Evolutionary conservation across 2,888 invertebrate genomes (phyloP).

Genomic region (Drosophila robusta): DNA sequence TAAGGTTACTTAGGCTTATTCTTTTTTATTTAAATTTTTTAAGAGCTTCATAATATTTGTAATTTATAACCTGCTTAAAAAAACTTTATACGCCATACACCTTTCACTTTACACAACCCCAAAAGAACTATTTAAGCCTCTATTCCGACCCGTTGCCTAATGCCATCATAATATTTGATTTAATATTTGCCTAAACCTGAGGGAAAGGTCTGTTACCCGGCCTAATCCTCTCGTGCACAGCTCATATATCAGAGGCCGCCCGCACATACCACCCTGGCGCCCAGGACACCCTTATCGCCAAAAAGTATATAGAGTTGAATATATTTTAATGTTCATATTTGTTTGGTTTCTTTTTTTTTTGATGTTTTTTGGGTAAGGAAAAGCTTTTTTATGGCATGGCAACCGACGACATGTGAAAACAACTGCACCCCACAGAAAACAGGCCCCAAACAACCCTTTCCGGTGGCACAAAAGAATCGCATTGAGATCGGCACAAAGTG

Average conservation of each 20-base stretch:
- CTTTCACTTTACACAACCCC: neutral
- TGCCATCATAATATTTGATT: constrained; percentile 10
- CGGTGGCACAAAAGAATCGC: constrained; percentile 14
- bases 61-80: no score
- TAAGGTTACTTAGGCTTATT: no score
- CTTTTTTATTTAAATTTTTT: no score
- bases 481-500: constrained; percentile 37
- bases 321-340: constrained; percentile 41
- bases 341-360: neutral
- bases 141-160: neutral
- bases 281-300: neutral
- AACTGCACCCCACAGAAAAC: neutral
- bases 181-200: constrained; percentile 5
- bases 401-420: constrained; percentile 42
- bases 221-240: constrained; percentile 1
- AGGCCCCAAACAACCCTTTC: constrained; percentile 4
- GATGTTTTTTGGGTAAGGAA: constrained; percentile 9
- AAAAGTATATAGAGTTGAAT: neutral
- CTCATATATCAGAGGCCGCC: constrained; percentile 20
- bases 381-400: constrained; percentile 36
- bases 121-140: neutral
- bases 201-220: neutral
- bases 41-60: no score
- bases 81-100: no score
- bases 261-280: neutral